These are phyloP conservation scores for Tetrax tetrax DNA, from an alignment of 2,113 vertebrate species.

Conservation along the genomic window DNA sequence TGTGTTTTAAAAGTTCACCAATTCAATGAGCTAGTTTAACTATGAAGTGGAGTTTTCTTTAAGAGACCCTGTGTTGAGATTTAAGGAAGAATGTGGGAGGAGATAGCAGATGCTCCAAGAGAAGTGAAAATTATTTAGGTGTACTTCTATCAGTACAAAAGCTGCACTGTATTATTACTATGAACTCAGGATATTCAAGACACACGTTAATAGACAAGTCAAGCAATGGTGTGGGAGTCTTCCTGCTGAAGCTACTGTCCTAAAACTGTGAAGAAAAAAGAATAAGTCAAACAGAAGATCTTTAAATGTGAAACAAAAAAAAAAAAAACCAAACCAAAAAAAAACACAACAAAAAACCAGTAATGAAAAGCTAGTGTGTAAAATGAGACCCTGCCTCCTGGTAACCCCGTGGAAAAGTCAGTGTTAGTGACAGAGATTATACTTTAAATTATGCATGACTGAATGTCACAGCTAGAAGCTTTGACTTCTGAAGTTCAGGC, in stretches of 20 bases:
- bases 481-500: background rate
- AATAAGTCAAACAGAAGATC: background rate
- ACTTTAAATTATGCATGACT: background rate
- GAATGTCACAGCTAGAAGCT: background rate
- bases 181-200: background rate
- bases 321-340: too few relatives aligned
- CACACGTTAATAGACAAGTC: background rate
- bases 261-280: background rate
- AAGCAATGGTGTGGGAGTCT: background rate
- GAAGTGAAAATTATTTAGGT: slow-evolving; percentile 38
- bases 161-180: background rate
- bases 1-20: background rate
- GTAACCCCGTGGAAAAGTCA: background rate
- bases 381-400: background rate
- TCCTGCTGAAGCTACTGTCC: background rate
- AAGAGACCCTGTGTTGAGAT: background rate
- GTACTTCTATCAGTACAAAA: slow-evolving; percentile 24
- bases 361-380: background rate
- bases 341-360: too few relatives aligned
- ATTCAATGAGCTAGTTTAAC: background rate
- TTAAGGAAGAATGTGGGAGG: slow-evolving; percentile 51
- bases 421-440: background rate
- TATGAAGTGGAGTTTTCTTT: background rate
- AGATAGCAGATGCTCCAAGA: slow-evolving; percentile 29
- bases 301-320: background rate